These are phyloP conservation scores for Otocyon megalotis DNA, from an alignment of 2,113 vertebrate genomes.

Conservation along the genomic window DNA sequence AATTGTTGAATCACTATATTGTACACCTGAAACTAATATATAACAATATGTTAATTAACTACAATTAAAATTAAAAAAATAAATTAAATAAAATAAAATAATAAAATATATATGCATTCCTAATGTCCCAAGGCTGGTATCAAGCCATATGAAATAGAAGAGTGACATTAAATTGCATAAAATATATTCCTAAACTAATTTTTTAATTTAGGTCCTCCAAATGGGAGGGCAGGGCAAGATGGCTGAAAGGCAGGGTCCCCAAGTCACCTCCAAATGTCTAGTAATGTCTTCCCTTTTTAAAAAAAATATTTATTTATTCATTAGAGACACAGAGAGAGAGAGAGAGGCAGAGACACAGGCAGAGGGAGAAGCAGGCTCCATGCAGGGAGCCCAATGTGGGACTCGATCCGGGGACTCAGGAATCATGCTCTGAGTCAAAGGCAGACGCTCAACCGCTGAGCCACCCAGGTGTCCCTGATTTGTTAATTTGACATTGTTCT, in stretches of 20 bases:
- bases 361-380: too few relatives aligned
- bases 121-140: slow-evolving; percentile 39
- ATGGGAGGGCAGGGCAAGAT: background rate
- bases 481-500: background rate
- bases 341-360: too few relatives aligned
- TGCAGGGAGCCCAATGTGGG: too few relatives aligned
- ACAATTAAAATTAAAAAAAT: background rate
- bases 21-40: background rate
- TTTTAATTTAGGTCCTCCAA: slow-evolving; percentile 24
- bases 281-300: background rate
- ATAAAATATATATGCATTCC: slow-evolving; percentile 49
- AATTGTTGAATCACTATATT: background rate
- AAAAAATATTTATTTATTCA: too few relatives aligned
- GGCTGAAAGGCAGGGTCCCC: too few relatives aligned
- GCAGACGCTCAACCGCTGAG: too few relatives aligned
- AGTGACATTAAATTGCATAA: slow-evolving; percentile 39
- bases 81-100: background rate
- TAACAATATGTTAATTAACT: background rate
- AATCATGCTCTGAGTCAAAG: too few relatives aligned
- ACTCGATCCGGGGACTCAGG: too few relatives aligned
- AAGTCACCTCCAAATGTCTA: background rate
- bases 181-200: slow-evolving; percentile 13
- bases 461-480: background rate
- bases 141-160: background rate
- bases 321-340: too few relatives aligned